Base-by-base conservation (phyloP, 2,797 vertebrate genomes). In the Pampus argenteus region DNA sequence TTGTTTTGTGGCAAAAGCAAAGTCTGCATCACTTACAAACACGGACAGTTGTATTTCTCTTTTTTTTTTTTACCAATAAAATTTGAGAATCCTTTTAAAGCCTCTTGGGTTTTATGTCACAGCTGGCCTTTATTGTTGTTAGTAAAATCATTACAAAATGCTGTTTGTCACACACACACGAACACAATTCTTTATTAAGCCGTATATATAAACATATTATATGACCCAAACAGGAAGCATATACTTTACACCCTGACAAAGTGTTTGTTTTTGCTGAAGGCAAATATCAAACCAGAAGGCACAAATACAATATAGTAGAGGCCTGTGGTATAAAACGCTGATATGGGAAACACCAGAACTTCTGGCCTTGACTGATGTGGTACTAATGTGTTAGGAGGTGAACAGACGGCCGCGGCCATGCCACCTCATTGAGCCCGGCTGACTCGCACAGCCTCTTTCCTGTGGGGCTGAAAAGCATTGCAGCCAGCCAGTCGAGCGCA, bases 391-490 rank as follows among this genome's bases (percentile, higher is more conserved):
- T 76, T 64, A 72, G 81, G 74, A 86, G 84, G 88, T 93, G 94
- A 95, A 91, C 90, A 85, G 92, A 84, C 63, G 66, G 80, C 63
- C 23, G 48, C 81, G 76, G 78, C 92, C 83, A 59, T 84, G 89
- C 91, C 88, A 91, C 93, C 94, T 95, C 92, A 94, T 95, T 95
- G 92, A 93, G 62, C 74, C 87, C 55, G 91, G 91, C 91, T 94
- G 93, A 92, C 93, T 93, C 91, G 91, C 92, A 88, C 93, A 93
- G 93, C 92, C 89, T 86, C 91, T 95, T 96, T 96, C 95, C 95
- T 95, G 95, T 94, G 54, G 92, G 94, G 79, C 86, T 97, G 95
- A 97, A 96, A 97, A 96, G 96, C 94, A 97, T 97, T 96, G 95
- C 95, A 94, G 94, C 91, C 91, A 93, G 82, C 90, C 95, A 95